Conservation (phyloP, 2,888 invertebrate genomes). For the Tricholauxania praeusta region DNA sequence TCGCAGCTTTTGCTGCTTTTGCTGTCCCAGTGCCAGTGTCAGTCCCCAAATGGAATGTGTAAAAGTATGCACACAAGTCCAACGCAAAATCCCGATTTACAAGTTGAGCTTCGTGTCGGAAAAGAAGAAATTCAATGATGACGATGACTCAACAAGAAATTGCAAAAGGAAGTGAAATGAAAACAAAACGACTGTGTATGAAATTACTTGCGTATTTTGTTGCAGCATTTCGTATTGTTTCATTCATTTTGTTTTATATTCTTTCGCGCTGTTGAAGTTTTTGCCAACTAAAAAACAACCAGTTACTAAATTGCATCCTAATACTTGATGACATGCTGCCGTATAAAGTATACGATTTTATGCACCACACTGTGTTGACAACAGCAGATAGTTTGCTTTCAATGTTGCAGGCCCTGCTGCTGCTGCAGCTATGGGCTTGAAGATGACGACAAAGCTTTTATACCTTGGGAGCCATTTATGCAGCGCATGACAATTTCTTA, state of each 20-base stretch:
- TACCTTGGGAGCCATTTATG: too few species aligned
- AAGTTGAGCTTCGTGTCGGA: background rate
- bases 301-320: conserved; percentile 21
- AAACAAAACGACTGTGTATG: too few species aligned
- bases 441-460: too few species aligned
- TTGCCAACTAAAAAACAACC: background rate
- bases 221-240: background rate
- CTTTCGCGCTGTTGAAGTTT: background rate
- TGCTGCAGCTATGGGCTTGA: too few species aligned
- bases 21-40: too few species aligned
- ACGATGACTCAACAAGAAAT: conserved; percentile 25
- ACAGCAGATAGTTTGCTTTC: background rate
- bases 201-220: background rate
- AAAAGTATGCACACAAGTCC: too few species aligned
- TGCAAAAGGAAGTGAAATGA: conserved; percentile 2
- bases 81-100: conserved; percentile 1
- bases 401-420: too few species aligned
- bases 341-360: conserved; percentile 46
- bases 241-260: background rate
- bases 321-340: conserved; percentile 48
- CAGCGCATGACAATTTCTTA: too few species aligned
- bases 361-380: conserved; percentile 27
- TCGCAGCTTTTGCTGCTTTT: too few species aligned
- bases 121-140: conserved; percentile 3
- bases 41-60: too few species aligned